A percentile compares a stretch with the other conserved stretches of the same genome.
These are phyloP conservation scores for Pelosia muscerda DNA, from an alignment of 2,888 invertebrate genomes.

Conservation along the genomic window DNA sequence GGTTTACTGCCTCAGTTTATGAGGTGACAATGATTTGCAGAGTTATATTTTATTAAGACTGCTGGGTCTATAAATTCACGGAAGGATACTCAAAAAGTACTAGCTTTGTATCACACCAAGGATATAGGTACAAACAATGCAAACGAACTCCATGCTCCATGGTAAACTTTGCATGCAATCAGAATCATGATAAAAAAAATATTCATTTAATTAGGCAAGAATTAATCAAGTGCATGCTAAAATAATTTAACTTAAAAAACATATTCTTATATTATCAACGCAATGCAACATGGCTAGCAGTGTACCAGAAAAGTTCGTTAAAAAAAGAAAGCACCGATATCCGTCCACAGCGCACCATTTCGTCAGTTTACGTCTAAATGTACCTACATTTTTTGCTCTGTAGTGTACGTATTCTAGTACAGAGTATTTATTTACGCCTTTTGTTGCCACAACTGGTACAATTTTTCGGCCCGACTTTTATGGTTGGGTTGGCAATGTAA, in stretches of 20 bases:
- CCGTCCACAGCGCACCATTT: slow-evolving; percentile 39
- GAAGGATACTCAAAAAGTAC: background rate
- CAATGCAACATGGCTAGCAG: slow-evolving; percentile 13
- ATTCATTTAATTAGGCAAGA: too few species aligned
- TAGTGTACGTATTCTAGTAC: slow-evolving; percentile 23
- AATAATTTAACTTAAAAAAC: background rate
- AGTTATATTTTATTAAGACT: background rate
- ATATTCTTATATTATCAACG: background rate
- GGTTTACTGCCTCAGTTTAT: background rate
- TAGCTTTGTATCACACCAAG: too few species aligned
- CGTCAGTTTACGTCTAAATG: slow-evolving; percentile 45
- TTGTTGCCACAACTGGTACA: slow-evolving; percentile 42
- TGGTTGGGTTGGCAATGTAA: slow-evolving; percentile 46
- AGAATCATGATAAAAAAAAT: too few species aligned
- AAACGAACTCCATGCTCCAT: too few species aligned
- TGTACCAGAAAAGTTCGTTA: slow-evolving; percentile 26
- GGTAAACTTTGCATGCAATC: too few species aligned
- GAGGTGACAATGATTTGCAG: background rate
- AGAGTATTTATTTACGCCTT: slow-evolving; percentile 46
- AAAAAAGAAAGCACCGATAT: slow-evolving; percentile 32
- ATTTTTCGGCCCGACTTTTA: slow-evolving; percentile 49
- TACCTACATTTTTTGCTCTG: slow-evolving; percentile 45
- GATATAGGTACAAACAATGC: too few species aligned
- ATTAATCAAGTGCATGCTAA: too few species aligned
- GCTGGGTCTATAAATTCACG: background rate